Base-by-base conservation (phyloP, 2,797 vertebrate species). In the Aldrovandia affinis region DNA sequence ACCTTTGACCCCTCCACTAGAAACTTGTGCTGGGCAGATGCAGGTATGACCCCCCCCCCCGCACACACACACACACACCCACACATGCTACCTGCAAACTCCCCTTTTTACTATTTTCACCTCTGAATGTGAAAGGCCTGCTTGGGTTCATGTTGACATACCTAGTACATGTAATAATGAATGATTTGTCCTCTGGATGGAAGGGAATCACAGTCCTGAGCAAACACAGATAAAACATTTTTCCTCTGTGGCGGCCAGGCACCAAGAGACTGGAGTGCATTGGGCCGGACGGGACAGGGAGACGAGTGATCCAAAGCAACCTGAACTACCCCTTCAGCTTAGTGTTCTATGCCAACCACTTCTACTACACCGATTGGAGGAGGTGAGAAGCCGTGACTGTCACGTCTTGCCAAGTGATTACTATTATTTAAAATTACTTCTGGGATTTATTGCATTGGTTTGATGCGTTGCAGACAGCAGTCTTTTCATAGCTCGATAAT, bases 341-440 rank as follows among this genome's bases (percentile, higher is more conserved):
- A 85, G 89, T 97, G 30, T 96, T 94, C 88, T 97, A 97, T 0
- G 92, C 95, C 87, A 94, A 95, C 85, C 97, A 99, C 93, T 99
- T 98, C 95, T 99, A 98, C 85, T 97, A 97, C 95, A 98, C 97
- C 0, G 98, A 99, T 94, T 99, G 98, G 98, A 96, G 98, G 90
- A 96, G 98, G 98, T 98, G 89, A 91, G 91, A 25, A 28, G 3
- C 9, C 22, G 12, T 20, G 39, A 22, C 44, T 9, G 28, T 1
- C 70, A 5, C 18, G 36, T 47, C 25, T n/a, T n/a, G n/a, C n/a
- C n/a, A n/a, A n/a, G n/a, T n/a, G n/a, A n/a, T n/a, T n/a, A n/a
- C n/a, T n/a, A n/a, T n/a, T n/a, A n/a, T n/a, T n/a, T n/a, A n/a
- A n/a, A n/a, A n/a, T n/a, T n/a, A n/a, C n/a, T n/a, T n/a, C n/a